Conservation (phyloP, 2,797 vertebrate genomes). For the Allochrocebus solatus region DNA sequence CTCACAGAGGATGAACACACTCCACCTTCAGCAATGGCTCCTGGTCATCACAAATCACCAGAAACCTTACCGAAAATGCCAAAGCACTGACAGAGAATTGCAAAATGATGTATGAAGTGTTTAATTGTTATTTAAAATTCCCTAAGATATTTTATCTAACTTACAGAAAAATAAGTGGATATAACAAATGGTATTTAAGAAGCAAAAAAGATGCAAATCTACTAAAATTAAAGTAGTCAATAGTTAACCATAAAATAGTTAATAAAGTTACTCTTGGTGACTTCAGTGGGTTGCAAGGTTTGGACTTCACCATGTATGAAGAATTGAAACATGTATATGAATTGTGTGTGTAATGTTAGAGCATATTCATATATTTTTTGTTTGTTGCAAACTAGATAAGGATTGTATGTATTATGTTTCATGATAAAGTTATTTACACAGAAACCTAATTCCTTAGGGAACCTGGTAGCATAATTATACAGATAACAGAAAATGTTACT, state of each 20-base stretch:
- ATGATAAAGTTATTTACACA: neutral
- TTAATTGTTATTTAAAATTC: neutral
- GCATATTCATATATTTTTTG: neutral
- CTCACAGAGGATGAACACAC: conserved; percentile 71
- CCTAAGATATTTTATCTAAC: neutral
- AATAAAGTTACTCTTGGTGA: neutral
- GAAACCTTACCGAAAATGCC: conserved; percentile 49
- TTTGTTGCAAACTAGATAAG: neutral
- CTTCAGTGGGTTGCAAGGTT: neutral
- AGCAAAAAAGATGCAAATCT: neutral
- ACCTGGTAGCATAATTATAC: neutral
- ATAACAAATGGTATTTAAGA: neutral
- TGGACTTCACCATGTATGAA: neutral
- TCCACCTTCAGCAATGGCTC: conserved; percentile 69
- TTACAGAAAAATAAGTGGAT: neutral
- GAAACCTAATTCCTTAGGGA: neutral
- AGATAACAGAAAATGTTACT: neutral
- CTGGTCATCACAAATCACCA: conserved; percentile 71
- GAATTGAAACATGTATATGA: neutral
- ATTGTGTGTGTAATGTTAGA: neutral
- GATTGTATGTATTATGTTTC: neutral
- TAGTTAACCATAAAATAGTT: neutral
- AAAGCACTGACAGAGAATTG: conserved; percentile 45
- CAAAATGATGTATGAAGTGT: conserved; percentile 53
- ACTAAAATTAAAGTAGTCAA: no score